phyloP scores from a whole-genome alignment of 2,888 invertebrate species.

The Xestoiulus laeticollis region DNA sequence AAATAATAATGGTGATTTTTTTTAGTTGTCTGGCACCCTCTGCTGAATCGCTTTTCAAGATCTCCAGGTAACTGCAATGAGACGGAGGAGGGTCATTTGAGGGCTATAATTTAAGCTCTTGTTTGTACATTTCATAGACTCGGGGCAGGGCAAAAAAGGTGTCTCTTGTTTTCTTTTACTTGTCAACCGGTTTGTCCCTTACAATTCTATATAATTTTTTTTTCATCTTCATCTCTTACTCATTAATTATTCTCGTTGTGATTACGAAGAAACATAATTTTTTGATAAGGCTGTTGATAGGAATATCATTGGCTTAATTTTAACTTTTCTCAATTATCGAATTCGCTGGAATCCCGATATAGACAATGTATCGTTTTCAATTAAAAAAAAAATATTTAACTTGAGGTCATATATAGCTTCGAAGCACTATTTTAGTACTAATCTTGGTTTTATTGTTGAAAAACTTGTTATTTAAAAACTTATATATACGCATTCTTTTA shows the following conservation, averaged over 20 bases:
- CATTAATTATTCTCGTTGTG: conserved; percentile 40
- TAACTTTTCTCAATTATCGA: not conserved
- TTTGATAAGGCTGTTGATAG: conserved; percentile 3
- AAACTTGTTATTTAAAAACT: too few species aligned
- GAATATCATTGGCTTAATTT: conserved; percentile 14
- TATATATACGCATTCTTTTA: too few species aligned
- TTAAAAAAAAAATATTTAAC: not conserved
- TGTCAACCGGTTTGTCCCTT: conserved; percentile 39
- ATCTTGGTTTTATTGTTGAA: too few species aligned
- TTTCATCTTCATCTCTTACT: not conserved
- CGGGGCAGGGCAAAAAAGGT: conserved; percentile 25
- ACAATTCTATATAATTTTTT: not conserved
- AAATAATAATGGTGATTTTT: conserved; percentile 38
- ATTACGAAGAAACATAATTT: conserved; percentile 30
- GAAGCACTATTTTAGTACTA: too few species aligned
- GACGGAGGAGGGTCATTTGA: conserved; percentile 41
- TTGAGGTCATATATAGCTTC: not conserved
- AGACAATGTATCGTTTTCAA: not conserved
- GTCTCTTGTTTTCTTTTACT: conserved; percentile 29
- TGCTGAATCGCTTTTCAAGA: not conserved
- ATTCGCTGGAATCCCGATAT: not conserved
- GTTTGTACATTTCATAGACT: conserved; percentile 38
- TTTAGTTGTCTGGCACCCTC: not conserved
- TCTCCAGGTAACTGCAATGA: conserved; percentile 23
- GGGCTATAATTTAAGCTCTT: conserved; percentile 33